Base-by-base conservation (phyloP, 2,888 invertebrate genomes). In the Eumacrocentrus americanus region DNA sequence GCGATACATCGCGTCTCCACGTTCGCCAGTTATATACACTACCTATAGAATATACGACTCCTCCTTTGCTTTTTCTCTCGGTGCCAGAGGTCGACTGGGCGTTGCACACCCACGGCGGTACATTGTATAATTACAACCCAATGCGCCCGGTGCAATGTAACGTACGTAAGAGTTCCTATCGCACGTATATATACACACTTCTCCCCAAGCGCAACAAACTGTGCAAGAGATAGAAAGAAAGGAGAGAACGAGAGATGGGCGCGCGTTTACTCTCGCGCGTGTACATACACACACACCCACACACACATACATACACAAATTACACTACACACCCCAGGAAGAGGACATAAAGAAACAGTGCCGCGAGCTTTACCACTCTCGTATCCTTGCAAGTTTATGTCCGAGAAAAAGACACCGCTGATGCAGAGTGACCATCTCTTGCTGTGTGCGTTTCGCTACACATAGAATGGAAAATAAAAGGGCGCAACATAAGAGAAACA, bases 111-210 rank as follows among this genome's bases (percentile, higher is more conserved):
- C 67, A 69, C 67, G 65, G 67, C 63, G 68, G 68, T 68, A 64
- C 66, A 67, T 53, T 71, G 58, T 59, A 71, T 73, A 74, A 74
- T 75, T 75, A 75, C 73, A 72, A 73, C 68, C 51, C 51, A 51
- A 59, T 53, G 58, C 23, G 25, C 29, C 29, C 46, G 38, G 52
- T 46, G 52, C 53, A 58, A 58, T 58, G 58, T 35, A 58, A 53
- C 25, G 53, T 59, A 59, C 37, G 46, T 29, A 53, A 59, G 9
- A 29, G 37, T 29, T 37, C 38, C 52, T 38, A 53, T 40, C 52
- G 14, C 52, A 35, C 11, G 22, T 37, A 35, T n/a, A 18, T 50
- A 12, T 29, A 29, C 23, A 18, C 20, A 44, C 20, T 18, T 18
- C 11, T n/a, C n/a, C n/a, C 1, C 3, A 16, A 12, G 34, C 29